Base-by-base conservation (phyloP, 2,113 vertebrate genomes). In the Cnemophilus loriae region DNA sequence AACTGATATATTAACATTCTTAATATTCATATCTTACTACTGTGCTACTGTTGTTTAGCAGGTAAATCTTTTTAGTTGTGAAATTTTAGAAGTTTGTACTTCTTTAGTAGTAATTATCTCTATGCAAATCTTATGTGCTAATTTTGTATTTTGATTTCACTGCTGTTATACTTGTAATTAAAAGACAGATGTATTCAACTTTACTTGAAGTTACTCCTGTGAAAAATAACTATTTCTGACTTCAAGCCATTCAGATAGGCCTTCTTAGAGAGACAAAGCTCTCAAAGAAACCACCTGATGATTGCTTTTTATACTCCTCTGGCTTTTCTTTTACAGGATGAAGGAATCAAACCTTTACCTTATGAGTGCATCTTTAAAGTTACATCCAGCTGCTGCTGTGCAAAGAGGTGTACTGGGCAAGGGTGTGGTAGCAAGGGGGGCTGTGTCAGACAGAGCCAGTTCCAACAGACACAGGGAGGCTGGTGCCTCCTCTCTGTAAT, bases 81-180 rank as follows among this genome's bases (percentile, higher is more conserved):
- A 90, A 73, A 74, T 92, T 90, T 81, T 67, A 77, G 83, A 90
- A 84, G 67, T 93, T 97, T 96, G 93, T 97, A 96, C 80, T 95
- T 87, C 84, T 91, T 87, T 63, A 77, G 71, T 83, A 94, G 92
- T 93, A 88, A 86, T 80, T 93, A 70, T 82, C 73, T 97, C 96
- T 97, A 97, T 97, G 95, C 96, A 97, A 97, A 87, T 84, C 30
- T 80, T 64, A 87, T 0, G 11, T 87, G 76, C 68, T 92, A 78
- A 95, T 96, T 97, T 95, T 96, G 95, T 97, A 97, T 93, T 95
- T 90, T 71, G 47, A 70, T 93, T 93, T 92, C 50, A 89, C 68
- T 93, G 65, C 87, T 95, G 64, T 96, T 95, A 83, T 61, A 94
- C 70, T 71, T 93, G 76, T 90, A 90, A 97, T 96, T 97, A 96